Percentiles rank a stretch among this genome's conserved stretches.
Conservation (phyloP, 92 coral and sea anemone species). For the Palythoa grandis region DNA sequence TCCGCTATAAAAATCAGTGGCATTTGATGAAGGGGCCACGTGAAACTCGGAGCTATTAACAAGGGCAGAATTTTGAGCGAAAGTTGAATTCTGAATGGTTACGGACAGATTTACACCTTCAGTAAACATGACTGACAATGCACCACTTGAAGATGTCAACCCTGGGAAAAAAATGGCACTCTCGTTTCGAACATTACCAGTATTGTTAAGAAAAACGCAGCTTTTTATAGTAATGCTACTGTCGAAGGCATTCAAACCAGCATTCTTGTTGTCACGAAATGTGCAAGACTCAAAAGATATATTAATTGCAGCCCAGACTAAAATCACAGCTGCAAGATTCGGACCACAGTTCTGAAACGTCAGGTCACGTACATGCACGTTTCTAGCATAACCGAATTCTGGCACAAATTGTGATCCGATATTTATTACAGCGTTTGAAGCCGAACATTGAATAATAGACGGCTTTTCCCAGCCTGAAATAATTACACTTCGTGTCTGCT, state of each 20-base stretch:
- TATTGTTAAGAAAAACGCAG: slow-evolving; percentile 70
- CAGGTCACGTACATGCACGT: slow-evolving; percentile 59
- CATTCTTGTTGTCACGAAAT: slow-evolving; percentile 69
- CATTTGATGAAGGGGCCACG: slow-evolving; percentile 52
- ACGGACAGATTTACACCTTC: slow-evolving; percentile 38
- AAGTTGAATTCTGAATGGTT: slow-evolving; percentile 55
- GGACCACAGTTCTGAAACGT: slow-evolving; percentile 71
- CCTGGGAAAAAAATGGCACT: slow-evolving; percentile 16
- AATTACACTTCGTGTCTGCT: slow-evolving; percentile 35
- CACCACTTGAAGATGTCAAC: slow-evolving; percentile 47
- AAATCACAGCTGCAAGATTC: slow-evolving; percentile 59
- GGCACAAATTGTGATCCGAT: slow-evolving; percentile 44
- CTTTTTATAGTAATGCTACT: slow-evolving; percentile 64
- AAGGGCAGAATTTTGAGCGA: slow-evolving; percentile 72
- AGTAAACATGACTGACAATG: slow-evolving; percentile 60
- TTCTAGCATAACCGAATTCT: slow-evolving; percentile 36
- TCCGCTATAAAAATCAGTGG: slow-evolving; percentile 49
- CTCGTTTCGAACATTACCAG: slow-evolving; percentile 49
- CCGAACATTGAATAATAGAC: slow-evolving; percentile 42
- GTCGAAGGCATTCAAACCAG: slow-evolving; percentile 76
- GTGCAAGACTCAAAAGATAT: slow-evolving; percentile 68
- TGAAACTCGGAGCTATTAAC: slow-evolving; percentile 61
- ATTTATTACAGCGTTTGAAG: slow-evolving; percentile 48
- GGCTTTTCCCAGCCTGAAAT: slow-evolving; percentile 47
- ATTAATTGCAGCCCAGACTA: slow-evolving; percentile 64